These are phyloP conservation scores for Pediacus dermestoides DNA, from an alignment of 2,888 invertebrate species.

Conservation along the genomic window DNA sequence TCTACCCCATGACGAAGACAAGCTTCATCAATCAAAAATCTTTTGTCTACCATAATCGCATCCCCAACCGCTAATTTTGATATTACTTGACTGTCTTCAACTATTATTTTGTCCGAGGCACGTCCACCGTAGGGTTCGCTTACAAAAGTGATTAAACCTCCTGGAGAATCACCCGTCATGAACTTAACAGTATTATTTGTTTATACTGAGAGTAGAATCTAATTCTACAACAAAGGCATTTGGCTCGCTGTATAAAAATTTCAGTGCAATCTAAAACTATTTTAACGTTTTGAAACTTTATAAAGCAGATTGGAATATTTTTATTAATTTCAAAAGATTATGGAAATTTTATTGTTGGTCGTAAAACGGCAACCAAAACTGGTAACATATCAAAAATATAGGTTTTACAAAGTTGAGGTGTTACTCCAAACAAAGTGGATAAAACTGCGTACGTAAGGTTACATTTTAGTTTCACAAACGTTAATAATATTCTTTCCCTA, in stretches of 20 bases:
- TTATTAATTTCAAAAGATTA: conserved; percentile 30
- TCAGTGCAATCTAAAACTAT: conserved; percentile 34
- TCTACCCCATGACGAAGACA: conserved; percentile 11
- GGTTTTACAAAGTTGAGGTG: too few relatives aligned
- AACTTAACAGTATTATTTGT: conserved; percentile 26
- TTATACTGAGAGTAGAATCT: conserved; percentile 21
- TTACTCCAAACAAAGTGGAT: too few relatives aligned
- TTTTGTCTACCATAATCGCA: conserved; percentile 24
- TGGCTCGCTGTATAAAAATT: conserved; percentile 25
- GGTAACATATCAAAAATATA: too few relatives aligned
- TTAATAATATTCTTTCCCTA: too few relatives aligned
- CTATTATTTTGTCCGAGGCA: conserved; percentile 11
- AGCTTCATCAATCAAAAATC: conserved; percentile 19
- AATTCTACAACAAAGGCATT: conserved; percentile 24
- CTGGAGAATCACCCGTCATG: conserved; percentile 29
- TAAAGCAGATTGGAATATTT: too few relatives aligned
- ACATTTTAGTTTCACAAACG: too few relatives aligned
- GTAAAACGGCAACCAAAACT: too few relatives aligned
- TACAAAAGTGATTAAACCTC: conserved; percentile 28
- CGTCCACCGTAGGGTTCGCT: conserved; percentile 11
- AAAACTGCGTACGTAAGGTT: too few relatives aligned
- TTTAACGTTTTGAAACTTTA: conserved; percentile 23
- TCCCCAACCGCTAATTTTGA: conserved; percentile 16
- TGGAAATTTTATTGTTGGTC: too few relatives aligned
- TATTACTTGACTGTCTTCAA: too few relatives aligned